These are phyloP conservation scores for Odontocerum albicorne DNA, from an alignment of 2,888 invertebrate genomes.

Conservation along the genomic window DNA sequence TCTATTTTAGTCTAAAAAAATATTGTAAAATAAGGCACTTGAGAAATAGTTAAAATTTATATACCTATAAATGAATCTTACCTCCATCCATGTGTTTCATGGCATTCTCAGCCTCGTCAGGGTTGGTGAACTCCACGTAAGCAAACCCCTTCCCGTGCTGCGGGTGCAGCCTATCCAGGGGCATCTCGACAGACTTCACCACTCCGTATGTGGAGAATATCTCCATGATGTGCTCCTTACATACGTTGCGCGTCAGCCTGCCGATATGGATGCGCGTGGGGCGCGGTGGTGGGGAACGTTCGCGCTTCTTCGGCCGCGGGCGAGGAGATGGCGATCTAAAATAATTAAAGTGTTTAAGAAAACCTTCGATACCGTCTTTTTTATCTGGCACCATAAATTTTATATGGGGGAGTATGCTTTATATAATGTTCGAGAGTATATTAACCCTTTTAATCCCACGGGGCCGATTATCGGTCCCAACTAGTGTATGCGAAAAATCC, in stretches of 20 bases:
- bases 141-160: conserved; percentile 91
- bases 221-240: conserved; percentile 85
- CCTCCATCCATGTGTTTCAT: conserved; percentile 99
- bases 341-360: background rate
- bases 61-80: too few relatives aligned
- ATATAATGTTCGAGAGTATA: too few relatives aligned
- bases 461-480: too few relatives aligned
- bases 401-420: too few relatives aligned
- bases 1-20: too few relatives aligned
- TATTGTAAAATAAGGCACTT: too few relatives aligned
- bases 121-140: conserved; percentile 90
- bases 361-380: too few relatives aligned
- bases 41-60: too few relatives aligned
- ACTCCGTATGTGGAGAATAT: conserved; percentile 89
- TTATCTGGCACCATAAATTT: too few relatives aligned
- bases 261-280: conserved; percentile 95
- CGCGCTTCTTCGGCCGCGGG: conserved; percentile 65
- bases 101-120: conserved; percentile 97
- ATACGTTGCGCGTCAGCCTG: conserved; percentile 88
- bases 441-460: too few relatives aligned
- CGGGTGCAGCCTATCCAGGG: conserved; percentile 83
- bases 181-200: conserved; percentile 88
- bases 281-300: conserved; percentile 86
- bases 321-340: conserved; percentile 60
- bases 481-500: too few relatives aligned